Percentiles rank a stretch among this genome's conserved stretches.
These are phyloP conservation scores for Bombyx mori DNA, from an alignment of 1,140 invertebrate genomes.

Conservation along the genomic window DNA sequence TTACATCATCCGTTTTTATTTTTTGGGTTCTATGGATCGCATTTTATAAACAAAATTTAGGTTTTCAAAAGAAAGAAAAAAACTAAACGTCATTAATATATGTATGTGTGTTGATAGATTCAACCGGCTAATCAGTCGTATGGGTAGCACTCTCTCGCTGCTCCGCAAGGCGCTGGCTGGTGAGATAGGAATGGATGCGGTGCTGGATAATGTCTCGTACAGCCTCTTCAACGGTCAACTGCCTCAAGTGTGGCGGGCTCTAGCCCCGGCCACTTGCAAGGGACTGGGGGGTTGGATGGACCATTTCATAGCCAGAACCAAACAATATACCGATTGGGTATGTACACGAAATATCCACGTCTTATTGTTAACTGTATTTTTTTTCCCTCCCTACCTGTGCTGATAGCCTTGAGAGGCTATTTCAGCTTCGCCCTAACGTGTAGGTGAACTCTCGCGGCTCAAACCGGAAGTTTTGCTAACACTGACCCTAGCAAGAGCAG, in stretches of 20 bases:
- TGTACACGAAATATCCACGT: not conserved
- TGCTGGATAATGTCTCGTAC: slow-evolving; percentile 85
- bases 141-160: slow-evolving; percentile 79
- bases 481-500: no score
- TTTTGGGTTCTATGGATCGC: no score
- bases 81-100: no score
- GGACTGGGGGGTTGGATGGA: slow-evolving; percentile 89
- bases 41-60: no score
- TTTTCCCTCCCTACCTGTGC: no score
- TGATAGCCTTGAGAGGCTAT: no score
- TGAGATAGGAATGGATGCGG: slow-evolving; percentile 90
- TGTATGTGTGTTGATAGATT: slow-evolving; percentile 63
- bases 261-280: slow-evolving; percentile 90
- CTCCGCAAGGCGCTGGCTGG: slow-evolving; percentile 87
- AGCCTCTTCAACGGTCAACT: slow-evolving; percentile 88
- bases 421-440: no score
- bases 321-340: slow-evolving; percentile 84
- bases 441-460: no score
- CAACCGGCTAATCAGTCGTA: slow-evolving; percentile 82
- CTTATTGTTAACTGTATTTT: no score
- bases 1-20: no score
- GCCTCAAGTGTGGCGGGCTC: slow-evolving; percentile 83
- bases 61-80: no score
- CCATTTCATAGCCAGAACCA: slow-evolving; percentile 78
- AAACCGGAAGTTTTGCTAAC: no score